Conservation (phyloP, 2,888 invertebrate genomes). For the Mythimna pallens region DNA sequence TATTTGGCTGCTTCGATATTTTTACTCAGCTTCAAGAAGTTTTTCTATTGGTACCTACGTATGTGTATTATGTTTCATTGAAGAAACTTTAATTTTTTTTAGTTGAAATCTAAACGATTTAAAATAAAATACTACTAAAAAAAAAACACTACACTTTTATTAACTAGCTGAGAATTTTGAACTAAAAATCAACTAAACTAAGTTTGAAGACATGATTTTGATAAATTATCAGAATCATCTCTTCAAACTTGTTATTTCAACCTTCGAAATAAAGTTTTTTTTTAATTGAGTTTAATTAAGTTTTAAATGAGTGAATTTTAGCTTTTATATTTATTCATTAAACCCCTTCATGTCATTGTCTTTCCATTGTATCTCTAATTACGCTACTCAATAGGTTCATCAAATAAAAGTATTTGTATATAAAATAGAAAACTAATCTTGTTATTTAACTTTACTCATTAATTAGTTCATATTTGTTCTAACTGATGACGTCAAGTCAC, state of each 20-base stretch:
- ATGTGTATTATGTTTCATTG: too few species aligned
- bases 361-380: too few species aligned
- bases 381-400: too few species aligned
- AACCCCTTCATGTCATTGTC: too few species aligned
- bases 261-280: not conserved
- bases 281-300: too few species aligned
- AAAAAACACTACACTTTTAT: too few species aligned
- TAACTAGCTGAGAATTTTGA: too few species aligned
- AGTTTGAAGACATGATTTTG: too few species aligned
- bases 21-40: not conserved
- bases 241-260: not conserved
- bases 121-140: too few species aligned
- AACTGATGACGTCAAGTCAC: constrained; percentile 1
- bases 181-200: not conserved
- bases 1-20: not conserved
- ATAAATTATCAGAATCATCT: not conserved
- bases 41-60: not conserved
- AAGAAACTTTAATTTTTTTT: not conserved
- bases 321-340: too few species aligned
- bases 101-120: not conserved
- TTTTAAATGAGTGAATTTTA: not conserved
- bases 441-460: not conserved
- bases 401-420: too few species aligned
- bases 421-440: too few species aligned
- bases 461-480: not conserved